Conservation (phyloP, 2,888 invertebrate genomes). For the Lasioglossum oenotherae region DNA sequence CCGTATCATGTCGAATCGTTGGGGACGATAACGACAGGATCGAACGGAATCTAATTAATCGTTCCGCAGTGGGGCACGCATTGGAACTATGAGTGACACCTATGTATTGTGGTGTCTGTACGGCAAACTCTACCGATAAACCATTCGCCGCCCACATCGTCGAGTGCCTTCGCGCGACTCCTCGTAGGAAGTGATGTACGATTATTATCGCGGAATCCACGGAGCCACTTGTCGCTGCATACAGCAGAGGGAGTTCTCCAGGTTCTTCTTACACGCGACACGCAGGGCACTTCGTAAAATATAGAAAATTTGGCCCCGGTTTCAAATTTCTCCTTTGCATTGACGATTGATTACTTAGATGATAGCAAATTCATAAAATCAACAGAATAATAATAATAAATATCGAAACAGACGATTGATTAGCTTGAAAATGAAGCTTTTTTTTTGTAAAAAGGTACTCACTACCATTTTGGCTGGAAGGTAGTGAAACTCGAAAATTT, state of each 20-base stretch:
- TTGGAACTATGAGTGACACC: slow-evolving; percentile 55
- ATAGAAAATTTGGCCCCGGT: neutral
- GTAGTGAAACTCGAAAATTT: neutral
- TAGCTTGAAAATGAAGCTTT: neutral
- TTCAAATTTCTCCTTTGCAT: neutral
- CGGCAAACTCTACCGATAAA: slow-evolving; percentile 59
- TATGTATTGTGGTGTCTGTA: slow-evolving; percentile 18
- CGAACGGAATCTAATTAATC: slow-evolving; percentile 28
- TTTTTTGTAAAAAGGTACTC: neutral
- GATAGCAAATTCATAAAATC: no score
- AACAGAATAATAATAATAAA: neutral
- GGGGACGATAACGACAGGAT: neutral
- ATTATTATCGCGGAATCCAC: neutral
- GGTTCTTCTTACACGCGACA: neutral
- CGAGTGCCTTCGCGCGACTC: neutral
- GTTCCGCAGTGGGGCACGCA: neutral
- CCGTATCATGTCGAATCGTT: neutral
- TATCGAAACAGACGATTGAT: neutral
- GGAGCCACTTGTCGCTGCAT: neutral
- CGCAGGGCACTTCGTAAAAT: neutral
- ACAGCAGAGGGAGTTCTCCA: neutral
- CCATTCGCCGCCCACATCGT: slow-evolving; percentile 11
- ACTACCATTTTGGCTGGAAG: neutral
- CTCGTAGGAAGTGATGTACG: neutral
- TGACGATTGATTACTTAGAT: neutral